Base-by-base conservation (phyloP, 2,113 vertebrate genomes). In the Condylura cristata region DNA sequence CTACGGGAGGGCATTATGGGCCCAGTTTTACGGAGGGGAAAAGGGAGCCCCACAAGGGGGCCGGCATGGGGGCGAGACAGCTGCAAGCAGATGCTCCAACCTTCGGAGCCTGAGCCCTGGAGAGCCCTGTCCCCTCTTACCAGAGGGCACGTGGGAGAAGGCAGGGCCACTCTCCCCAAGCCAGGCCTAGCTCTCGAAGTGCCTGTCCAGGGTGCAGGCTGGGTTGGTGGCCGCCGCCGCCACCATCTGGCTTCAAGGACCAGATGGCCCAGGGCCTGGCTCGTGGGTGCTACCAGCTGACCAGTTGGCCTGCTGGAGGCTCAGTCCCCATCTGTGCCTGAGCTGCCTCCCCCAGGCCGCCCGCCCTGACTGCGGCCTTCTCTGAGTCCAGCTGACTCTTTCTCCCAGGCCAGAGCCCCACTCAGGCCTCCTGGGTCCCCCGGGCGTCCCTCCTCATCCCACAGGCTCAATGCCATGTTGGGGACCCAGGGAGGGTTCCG, bases 381-480 rank as follows among this genome's bases (percentile, higher is more conserved):
- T 68, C 70, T 48, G 56, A 34, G 48, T 87, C 46, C 63, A 17
- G 12, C 56, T 6, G 72, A 37, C 41, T 82, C 24, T 24, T 11
- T 70, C 7, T 37, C 68, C n/a, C 34, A 3, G 8, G 48, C 37
- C 10, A 1, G 3, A 5, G 11, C 2, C 37, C 80, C 46, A 9
- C 1, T 53, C 51, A 3, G 4, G 26, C 28, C 26, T 9, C 60
- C 60, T 10, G 28, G 26, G 20, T 65, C 46, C 72, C 0, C 2
- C 14, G n/a, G 5, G 24, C 22, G 46, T 8, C 37, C 18, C 12
- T 41, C 39, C n/a, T 81, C 17, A n/a, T 51, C 72, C 20, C 8
- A 16, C 13, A 7, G 72, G 65, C 17, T 53, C 65, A 61, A 2
- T 0, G 0, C 9, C 28, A 0, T 14, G 2, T 11, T 0, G 0